A percentile compares a stretch with the other conserved stretches of the same genome.
phyloP scores from a whole-genome alignment of 2,888 invertebrate species.

The Diaperis boleti region DNA sequence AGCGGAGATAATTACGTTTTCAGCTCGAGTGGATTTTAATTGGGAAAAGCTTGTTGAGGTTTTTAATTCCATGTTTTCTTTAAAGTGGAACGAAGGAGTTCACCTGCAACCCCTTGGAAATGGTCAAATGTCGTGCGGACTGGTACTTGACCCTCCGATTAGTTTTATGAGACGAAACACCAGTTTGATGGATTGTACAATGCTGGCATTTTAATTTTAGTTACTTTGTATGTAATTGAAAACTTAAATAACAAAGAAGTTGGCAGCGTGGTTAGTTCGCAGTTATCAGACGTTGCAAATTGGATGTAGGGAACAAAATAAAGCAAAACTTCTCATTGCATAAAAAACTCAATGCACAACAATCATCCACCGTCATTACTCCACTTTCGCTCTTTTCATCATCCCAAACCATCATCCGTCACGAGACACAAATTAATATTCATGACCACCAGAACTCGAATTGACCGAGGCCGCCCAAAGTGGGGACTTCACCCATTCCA shows the following conservation, averaged over 20 bases:
- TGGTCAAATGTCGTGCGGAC: constrained; percentile 1
- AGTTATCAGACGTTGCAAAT: neutral
- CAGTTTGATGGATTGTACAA: too few relatives aligned
- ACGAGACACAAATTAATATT: constrained; percentile 1
- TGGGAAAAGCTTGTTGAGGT: neutral
- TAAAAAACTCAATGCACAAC: neutral
- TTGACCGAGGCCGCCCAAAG: constrained; percentile 1
- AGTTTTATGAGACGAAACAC: neutral
- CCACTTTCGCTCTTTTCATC: neutral
- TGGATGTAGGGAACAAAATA: neutral
- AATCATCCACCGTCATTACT: neutral
- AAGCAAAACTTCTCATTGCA: neutral
- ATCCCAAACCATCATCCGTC: neutral
- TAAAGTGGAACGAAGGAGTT: neutral
- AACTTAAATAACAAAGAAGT: neutral
- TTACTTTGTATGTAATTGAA: too few relatives aligned
- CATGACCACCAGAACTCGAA: constrained; percentile 11
- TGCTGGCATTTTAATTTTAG: too few relatives aligned
- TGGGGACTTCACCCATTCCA: constrained; percentile 8
- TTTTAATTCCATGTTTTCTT: neutral
- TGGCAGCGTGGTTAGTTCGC: neutral
- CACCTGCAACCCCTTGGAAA: neutral
- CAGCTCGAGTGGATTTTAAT: constrained; percentile 2
- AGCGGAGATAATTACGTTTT: constrained; percentile 3
- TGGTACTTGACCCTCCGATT: neutral